Conservation (phyloP, 2,113 vertebrate genomes). For the Aphelocoma coerulescens region DNA sequence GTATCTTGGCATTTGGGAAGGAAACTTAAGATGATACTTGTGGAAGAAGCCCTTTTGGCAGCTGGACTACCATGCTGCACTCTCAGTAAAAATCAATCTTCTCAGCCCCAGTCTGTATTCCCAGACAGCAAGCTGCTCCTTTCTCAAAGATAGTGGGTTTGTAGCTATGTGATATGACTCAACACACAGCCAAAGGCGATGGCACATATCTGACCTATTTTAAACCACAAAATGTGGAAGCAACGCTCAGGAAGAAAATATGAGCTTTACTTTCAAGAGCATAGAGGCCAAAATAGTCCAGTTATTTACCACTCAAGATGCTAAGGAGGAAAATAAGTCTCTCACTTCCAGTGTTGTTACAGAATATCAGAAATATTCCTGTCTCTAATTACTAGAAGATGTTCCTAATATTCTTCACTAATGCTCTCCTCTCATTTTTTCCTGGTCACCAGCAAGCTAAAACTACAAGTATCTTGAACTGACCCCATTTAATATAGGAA, state of each 20-base stretch:
- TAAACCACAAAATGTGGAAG: constrained; percentile 3
- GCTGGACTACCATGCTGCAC: neutral
- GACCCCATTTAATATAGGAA: neutral
- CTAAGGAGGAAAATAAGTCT: neutral
- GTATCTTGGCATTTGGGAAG: neutral
- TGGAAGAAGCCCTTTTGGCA: neutral
- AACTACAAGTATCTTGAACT: neutral
- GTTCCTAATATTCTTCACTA: neutral
- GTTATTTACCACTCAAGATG: constrained; percentile 27
- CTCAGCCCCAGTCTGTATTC: neutral
- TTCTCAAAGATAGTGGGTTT: neutral
- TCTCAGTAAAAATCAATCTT: neutral
- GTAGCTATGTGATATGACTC: neutral
- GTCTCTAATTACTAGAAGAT: neutral
- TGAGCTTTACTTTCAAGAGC: neutral
- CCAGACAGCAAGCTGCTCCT: neutral
- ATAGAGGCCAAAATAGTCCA: neutral
- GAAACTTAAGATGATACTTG: neutral
- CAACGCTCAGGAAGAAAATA: constrained; percentile 12
- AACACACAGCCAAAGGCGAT: constrained; percentile 6
- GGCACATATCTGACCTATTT: constrained; percentile 22
- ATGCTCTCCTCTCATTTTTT: neutral
- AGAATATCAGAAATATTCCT: neutral
- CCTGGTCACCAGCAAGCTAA: neutral
- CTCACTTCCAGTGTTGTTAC: neutral